Evolutionary conservation across 2,888 invertebrate species (phyloP).

Genomic region (Apeira syringaria): DNA sequence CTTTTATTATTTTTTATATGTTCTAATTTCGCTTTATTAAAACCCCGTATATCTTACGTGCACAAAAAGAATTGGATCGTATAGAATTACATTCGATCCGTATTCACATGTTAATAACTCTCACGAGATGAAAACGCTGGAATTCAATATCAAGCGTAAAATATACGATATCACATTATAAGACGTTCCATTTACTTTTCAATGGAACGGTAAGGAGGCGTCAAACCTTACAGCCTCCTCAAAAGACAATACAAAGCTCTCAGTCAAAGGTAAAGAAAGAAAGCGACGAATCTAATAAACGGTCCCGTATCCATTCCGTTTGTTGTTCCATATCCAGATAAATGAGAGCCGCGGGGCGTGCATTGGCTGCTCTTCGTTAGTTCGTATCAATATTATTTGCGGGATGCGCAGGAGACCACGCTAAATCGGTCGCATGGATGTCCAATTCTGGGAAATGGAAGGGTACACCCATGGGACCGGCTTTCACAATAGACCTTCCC

Average conservation of each 20-base stretch:
- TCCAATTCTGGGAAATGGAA: constrained; percentile 80
- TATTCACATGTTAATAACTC: constrained; percentile 25
- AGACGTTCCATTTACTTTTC: constrained; percentile 44
- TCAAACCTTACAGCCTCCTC: constrained; percentile 61
- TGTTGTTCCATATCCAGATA: constrained; percentile 64
- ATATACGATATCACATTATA: constrained; percentile 53
- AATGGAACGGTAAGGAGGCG: constrained; percentile 53
- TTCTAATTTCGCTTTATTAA: constrained; percentile 20
- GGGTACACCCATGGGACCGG: constrained; percentile 72
- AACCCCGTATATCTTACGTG: constrained; percentile 21
- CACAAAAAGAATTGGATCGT: constrained; percentile 15
- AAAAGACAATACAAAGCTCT: constrained; percentile 73
- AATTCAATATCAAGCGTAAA: constrained; percentile 38
- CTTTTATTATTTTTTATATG: constrained; percentile 29
- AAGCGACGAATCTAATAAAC: constrained; percentile 80
- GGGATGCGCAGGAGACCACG: constrained; percentile 52
- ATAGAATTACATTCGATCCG: constrained; percentile 15
- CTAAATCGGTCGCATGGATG: constrained; percentile 63
- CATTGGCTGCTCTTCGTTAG: constrained; percentile 46
- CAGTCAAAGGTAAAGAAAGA: constrained; percentile 78
- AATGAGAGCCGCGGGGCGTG: constrained; percentile 52
- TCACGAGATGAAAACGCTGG: constrained; percentile 31
- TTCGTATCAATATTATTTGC: constrained; percentile 55
- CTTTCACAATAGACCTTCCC: constrained; percentile 76
- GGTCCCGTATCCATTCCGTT: constrained; percentile 74